A percentile compares a stretch with the other conserved stretches of the same genome.
Conservation (phyloP, 2,888 invertebrate genomes). For the Crossocerus cetratus region DNA sequence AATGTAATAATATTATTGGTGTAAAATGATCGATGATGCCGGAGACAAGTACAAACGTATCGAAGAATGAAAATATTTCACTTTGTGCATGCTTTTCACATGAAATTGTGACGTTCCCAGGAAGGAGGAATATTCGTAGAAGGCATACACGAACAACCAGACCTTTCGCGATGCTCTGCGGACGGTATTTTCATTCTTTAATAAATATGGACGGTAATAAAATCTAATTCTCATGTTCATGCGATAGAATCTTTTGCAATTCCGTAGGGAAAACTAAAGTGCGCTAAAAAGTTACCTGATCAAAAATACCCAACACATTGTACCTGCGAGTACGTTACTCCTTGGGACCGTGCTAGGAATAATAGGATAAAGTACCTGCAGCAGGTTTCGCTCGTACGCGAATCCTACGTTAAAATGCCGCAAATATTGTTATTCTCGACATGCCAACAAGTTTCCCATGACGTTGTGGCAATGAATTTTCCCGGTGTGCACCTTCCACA, state of each 20-base stretch:
- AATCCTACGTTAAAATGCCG: too few relatives aligned
- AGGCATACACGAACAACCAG: conserved; percentile 25
- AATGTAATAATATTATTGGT: conserved; percentile 70
- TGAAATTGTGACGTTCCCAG: conserved; percentile 14
- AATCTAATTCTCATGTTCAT: conserved; percentile 25
- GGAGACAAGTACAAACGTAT: conserved; percentile 49
- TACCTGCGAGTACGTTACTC: too few relatives aligned
- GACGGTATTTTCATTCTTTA: conserved; percentile 55
- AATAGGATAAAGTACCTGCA: background rate
- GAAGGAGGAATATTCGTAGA: background rate
- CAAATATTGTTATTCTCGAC: too few relatives aligned
- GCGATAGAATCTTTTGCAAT: too few relatives aligned
- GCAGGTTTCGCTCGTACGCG: background rate
- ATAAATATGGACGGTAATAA: conserved; percentile 18
- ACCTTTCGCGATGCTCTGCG: too few relatives aligned
- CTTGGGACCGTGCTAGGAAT: background rate
- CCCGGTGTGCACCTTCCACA: conserved; percentile 16
- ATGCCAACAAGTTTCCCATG: too few relatives aligned
- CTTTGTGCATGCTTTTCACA: conserved; percentile 35
- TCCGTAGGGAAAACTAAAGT: too few relatives aligned
- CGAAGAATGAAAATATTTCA: conserved; percentile 56
- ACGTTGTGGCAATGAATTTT: too few relatives aligned
- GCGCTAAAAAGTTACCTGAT: too few relatives aligned
- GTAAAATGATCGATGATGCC: conserved; percentile 45
- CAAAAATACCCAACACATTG: too few relatives aligned